Evolutionary conservation across 2,888 invertebrate species (phyloP).

Genomic region (Apamea anceps): DNA sequence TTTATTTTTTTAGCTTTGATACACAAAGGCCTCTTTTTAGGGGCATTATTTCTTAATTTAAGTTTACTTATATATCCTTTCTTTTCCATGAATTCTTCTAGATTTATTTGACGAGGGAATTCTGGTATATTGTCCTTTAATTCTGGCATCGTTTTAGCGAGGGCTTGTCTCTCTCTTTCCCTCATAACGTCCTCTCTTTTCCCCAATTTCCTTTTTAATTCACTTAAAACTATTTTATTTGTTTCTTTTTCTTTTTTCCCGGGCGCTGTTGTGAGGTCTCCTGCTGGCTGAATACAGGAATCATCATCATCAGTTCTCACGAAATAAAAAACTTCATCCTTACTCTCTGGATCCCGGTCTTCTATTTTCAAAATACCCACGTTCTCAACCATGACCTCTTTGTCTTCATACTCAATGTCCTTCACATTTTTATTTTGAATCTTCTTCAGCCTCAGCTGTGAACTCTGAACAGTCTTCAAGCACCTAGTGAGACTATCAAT

Average conservation of each 20-base stretch:
- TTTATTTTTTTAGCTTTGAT: conserved; percentile 59
- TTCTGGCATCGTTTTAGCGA: conserved; percentile 87
- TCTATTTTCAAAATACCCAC: conserved; percentile 79
- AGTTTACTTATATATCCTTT: conserved; percentile 82
- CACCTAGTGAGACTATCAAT: conserved; percentile 82
- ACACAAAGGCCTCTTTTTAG: conserved; percentile 67
- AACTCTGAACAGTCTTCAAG: conserved; percentile 79
- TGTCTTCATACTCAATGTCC: conserved; percentile 58
- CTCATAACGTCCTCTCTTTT: conserved; percentile 88
- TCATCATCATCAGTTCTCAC: conserved; percentile 85
- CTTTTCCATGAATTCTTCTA: conserved; percentile 75
- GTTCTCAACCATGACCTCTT: conserved; percentile 71
- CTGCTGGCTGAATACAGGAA: conserved; percentile 65
- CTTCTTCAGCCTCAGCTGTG: conserved; percentile 84
- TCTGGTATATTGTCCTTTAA: conserved; percentile 80
- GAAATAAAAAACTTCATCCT: conserved; percentile 88
- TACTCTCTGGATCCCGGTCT: conserved; percentile 80
- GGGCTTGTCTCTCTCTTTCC: conserved; percentile 86
- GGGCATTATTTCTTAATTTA: conserved; percentile 68
- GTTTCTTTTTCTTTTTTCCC: conserved; percentile 83
- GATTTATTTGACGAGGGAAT: conserved; percentile 85
- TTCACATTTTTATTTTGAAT: conserved; percentile 77
- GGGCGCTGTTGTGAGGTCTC: conserved; percentile 81
- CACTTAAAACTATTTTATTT: conserved; percentile 83
- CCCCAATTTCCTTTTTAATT: conserved; percentile 85